Percentiles rank a stretch among this genome's conserved stretches.
Evolutionary conservation across 2,797 vertebrate species (phyloP).

Genomic region (Melanotaenia nigrans): DNA sequence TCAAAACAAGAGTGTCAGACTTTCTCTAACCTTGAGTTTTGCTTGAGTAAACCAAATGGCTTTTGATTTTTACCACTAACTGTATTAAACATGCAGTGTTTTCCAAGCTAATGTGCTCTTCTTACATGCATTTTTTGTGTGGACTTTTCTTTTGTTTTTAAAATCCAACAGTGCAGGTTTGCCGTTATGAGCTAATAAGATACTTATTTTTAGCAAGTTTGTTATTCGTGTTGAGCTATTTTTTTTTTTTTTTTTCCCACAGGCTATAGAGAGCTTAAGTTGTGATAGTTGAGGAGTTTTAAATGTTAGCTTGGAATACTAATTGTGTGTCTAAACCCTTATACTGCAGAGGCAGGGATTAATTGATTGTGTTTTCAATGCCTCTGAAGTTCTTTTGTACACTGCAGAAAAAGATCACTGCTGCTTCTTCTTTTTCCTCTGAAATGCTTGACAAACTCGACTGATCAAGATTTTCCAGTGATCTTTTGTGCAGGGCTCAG

Average conservation of each 20-base stretch:
- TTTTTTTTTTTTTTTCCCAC: no score
- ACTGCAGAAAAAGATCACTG: slow-evolving; percentile 29
- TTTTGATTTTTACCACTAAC: neutral
- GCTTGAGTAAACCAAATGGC: no score
- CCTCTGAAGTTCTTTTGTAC: slow-evolving; percentile 25
- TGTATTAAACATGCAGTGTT: neutral
- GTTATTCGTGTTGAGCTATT: no score
- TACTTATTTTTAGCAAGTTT: neutral
- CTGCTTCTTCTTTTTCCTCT: slow-evolving; percentile 40
- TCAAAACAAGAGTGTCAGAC: no score
- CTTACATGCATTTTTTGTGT: neutral
- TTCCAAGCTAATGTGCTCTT: neutral
- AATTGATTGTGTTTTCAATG: slow-evolving; percentile 48
- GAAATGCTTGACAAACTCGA: slow-evolving; percentile 36
- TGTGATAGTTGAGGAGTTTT: slow-evolving; percentile 27
- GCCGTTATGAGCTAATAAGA: neutral
- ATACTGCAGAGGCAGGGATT: slow-evolving; percentile 37
- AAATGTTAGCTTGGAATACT: slow-evolving; percentile 19
- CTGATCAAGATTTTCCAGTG: slow-evolving; percentile 14
- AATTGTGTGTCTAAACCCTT: slow-evolving; percentile 16
- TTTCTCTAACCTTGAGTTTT: no score
- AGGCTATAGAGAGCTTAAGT: slow-evolving; percentile 7
- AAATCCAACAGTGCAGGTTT: neutral
- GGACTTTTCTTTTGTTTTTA: neutral
- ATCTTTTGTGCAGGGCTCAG: slow-evolving; percentile 4